These are phyloP conservation scores for Lasioglossum morio DNA, from an alignment of 2,888 invertebrate species.

Conservation along the genomic window DNA sequence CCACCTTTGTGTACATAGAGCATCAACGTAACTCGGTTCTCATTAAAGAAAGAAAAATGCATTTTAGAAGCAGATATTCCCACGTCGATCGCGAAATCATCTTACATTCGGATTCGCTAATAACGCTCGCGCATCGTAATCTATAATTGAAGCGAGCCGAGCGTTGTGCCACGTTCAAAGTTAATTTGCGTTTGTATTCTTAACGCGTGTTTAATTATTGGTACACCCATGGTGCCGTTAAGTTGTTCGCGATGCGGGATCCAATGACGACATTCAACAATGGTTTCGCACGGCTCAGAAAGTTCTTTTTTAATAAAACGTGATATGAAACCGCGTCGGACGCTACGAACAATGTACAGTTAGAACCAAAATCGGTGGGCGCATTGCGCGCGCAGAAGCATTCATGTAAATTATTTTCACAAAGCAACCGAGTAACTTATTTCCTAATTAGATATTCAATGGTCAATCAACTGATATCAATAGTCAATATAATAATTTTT, in stretches of 20 bases:
- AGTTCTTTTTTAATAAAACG: background rate
- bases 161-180: background rate
- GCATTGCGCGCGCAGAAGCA: background rate
- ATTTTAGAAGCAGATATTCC: slow-evolving; percentile 22
- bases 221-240: slow-evolving; percentile 16
- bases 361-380: background rate
- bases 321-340: background rate
- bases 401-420: too few species aligned
- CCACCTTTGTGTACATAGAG: background rate
- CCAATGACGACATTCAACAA: slow-evolving; percentile 10
- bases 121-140: background rate
- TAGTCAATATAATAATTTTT: too few species aligned
- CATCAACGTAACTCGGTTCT: background rate
- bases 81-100: slow-evolving; percentile 21
- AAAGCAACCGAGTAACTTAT: too few species aligned
- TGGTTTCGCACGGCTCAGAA: background rate
- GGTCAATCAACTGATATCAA: too few species aligned
- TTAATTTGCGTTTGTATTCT: slow-evolving; percentile 18
- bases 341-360: background rate
- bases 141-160: background rate
- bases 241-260: slow-evolving; percentile 17
- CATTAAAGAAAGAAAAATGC: slow-evolving; percentile 21
- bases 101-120: slow-evolving; percentile 21
- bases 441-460: too few species aligned
- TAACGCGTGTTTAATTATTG: slow-evolving; percentile 29